Conservation (phyloP, 2,797 vertebrate species). For the Lithobates sylvaticus region DNA sequence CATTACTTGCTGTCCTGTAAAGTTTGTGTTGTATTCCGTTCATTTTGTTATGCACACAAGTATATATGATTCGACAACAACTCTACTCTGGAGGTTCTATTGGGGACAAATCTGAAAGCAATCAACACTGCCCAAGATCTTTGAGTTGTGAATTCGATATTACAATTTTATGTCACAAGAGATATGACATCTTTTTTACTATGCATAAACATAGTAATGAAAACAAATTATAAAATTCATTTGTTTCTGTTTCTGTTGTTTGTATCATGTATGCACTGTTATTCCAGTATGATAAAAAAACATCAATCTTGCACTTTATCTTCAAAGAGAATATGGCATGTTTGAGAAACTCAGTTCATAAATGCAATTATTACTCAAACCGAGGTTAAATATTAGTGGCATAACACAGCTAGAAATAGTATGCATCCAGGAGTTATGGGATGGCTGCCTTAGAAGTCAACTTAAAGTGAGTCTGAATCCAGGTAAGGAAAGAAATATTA, state of each 20-base stretch:
- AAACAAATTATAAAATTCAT: background rate
- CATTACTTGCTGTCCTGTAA: constrained; percentile 53
- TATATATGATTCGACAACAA: constrained; percentile 31
- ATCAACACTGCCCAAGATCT: constrained; percentile 9
- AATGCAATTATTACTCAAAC: background rate
- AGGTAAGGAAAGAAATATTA: too few species aligned
- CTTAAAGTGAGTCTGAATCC: too few species aligned
- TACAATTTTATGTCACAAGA: constrained; percentile 20
- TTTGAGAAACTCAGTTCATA: background rate
- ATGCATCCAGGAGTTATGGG: too few species aligned
- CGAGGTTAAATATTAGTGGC: too few species aligned
- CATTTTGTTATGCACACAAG: constrained; percentile 46
- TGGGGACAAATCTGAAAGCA: constrained; percentile 29
- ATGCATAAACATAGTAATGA: constrained; percentile 28
- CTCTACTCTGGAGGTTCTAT: constrained; percentile 33
- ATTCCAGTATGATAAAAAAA: background rate
- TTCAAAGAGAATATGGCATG: background rate
- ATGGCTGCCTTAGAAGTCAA: too few species aligned
- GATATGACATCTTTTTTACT: constrained; percentile 37
- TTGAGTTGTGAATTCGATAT: constrained; percentile 34
- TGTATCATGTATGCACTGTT: background rate
- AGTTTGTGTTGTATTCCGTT: constrained; percentile 32
- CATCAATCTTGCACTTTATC: background rate
- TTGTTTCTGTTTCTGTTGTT: background rate
- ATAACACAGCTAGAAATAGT: too few species aligned